These are phyloP conservation scores for Steinernema scapterisci DNA, from an alignment of 2,888 invertebrate species.

Conservation along the genomic window DNA sequence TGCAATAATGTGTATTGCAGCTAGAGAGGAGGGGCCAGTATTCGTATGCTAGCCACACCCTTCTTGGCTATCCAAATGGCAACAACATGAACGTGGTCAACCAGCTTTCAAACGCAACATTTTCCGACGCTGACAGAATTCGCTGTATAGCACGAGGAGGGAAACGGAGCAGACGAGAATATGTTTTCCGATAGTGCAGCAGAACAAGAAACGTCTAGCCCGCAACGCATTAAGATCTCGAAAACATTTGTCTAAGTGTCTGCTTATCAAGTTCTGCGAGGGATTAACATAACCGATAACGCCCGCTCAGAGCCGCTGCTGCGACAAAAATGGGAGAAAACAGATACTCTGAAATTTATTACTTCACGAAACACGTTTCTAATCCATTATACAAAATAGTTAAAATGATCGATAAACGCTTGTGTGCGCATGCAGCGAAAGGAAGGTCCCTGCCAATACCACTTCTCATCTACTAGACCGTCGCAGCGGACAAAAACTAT, in stretches of 20 bases:
- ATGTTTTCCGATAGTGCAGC: too few relatives aligned
- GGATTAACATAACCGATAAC: too few relatives aligned
- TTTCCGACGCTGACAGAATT: neutral
- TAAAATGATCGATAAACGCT: slow-evolving; percentile 10
- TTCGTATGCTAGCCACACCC: slow-evolving; percentile 26
- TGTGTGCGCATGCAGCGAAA: slow-evolving; percentile 9
- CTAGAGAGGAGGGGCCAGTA: slow-evolving; percentile 16
- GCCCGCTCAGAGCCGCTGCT: too few relatives aligned
- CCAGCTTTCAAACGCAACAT: neutral
- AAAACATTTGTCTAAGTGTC: too few relatives aligned
- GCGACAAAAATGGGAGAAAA: too few relatives aligned
- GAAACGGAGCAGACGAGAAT: too few relatives aligned
- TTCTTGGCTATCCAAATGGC: slow-evolving; percentile 28
- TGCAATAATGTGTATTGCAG: slow-evolving; percentile 21
- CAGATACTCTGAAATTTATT: too few relatives aligned
- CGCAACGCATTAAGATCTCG: too few relatives aligned
- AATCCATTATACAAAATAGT: neutral
- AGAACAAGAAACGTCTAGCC: too few relatives aligned
- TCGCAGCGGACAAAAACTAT: slow-evolving; percentile 19
- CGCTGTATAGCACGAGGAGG: too few relatives aligned
- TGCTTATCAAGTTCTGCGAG: too few relatives aligned
- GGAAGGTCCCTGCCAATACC: slow-evolving; percentile 7
- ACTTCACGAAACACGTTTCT: too few relatives aligned
- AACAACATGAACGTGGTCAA: slow-evolving; percentile 27
- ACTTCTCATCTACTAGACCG: neutral